Evolutionary conservation across 2,888 invertebrate species (phyloP).

Genomic region (Pomacea canaliculata): DNA sequence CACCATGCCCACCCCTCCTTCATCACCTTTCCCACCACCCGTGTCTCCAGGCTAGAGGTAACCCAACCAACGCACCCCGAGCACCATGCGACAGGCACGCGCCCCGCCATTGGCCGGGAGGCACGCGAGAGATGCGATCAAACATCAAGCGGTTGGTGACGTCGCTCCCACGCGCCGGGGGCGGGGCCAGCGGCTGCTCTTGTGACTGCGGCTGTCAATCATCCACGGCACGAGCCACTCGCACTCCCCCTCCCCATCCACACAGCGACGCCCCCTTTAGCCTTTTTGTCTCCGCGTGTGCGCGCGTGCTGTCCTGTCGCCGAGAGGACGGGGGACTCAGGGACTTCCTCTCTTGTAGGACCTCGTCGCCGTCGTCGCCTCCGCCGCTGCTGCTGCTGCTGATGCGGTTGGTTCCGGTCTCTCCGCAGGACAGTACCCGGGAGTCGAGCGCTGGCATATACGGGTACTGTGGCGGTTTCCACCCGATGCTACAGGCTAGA

Average conservation of each 20-base stretch:
- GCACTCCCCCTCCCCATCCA: neutral
- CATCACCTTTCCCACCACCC: neutral
- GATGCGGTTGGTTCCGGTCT: too few species aligned
- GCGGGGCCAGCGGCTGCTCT: constrained; percentile 27
- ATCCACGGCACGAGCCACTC: constrained; percentile 27
- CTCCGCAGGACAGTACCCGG: too few species aligned
- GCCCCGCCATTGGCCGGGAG: constrained; percentile 34
- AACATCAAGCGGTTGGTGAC: constrained; percentile 23
- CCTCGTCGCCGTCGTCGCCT: neutral
- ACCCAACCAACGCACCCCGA: constrained; percentile 9
- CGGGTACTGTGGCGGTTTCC: too few species aligned
- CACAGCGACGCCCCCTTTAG: neutral
- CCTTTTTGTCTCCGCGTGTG: neutral
- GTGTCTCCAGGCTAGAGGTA: constrained; percentile 1
- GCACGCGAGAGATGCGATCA: constrained; percentile 26
- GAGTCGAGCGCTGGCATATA: too few species aligned
- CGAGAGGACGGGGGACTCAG: neutral
- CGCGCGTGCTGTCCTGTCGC: neutral
- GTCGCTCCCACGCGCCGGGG: constrained; percentile 26
- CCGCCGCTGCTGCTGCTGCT: too few species aligned
- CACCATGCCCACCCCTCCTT: neutral
- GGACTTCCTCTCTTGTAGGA: neutral
- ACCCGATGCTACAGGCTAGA: too few species aligned
- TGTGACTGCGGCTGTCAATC: constrained; percentile 32
- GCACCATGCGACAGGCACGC: constrained; percentile 38